phyloP scores from a whole-genome alignment of 2,888 invertebrate species.

The Sphinx pinastri region DNA sequence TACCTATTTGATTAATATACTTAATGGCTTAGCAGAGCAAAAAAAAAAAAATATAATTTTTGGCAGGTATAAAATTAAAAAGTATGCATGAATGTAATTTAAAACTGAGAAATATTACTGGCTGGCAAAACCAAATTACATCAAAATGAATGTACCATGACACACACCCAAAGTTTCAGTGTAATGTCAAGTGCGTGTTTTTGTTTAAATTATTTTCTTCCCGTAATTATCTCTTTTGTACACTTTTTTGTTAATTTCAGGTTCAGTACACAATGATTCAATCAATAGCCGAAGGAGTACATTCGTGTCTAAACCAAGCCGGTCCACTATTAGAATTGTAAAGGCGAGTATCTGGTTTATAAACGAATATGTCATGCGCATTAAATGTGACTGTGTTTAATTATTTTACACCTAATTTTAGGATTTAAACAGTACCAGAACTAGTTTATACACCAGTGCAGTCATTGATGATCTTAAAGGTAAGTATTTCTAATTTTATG shows the following conservation, averaged over 20 bases:
- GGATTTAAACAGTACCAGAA: constrained; percentile 66
- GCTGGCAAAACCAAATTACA: constrained; percentile 34
- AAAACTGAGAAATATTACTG: constrained; percentile 32
- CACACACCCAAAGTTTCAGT: constrained; percentile 78
- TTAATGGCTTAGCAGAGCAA: too few relatives aligned
- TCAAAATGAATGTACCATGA: constrained; percentile 55
- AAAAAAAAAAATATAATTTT: too few relatives aligned
- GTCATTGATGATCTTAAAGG: constrained; percentile 69
- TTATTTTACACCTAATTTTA: constrained; percentile 45
- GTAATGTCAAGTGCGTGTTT: constrained; percentile 79
- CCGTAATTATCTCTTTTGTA: constrained; percentile 34
- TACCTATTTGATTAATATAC: too few relatives aligned
- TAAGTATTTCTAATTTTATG: constrained; percentile 38
- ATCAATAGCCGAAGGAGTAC: constrained; percentile 74
- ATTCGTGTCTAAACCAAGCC: constrained; percentile 70
- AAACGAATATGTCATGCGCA: constrained; percentile 9
- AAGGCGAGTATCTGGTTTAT: constrained; percentile 57
- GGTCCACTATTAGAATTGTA: constrained; percentile 72
- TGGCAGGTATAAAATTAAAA: neutral
- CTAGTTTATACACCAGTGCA: constrained; percentile 61
- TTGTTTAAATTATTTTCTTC: constrained; percentile 41
- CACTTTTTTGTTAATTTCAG: constrained; percentile 50
- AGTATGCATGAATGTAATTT: neutral
- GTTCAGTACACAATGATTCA: constrained; percentile 78
- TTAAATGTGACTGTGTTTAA: constrained; percentile 18